phyloP scores from a whole-genome alignment of 2,113 vertebrate species.

The Xenopus laevis region DNA sequence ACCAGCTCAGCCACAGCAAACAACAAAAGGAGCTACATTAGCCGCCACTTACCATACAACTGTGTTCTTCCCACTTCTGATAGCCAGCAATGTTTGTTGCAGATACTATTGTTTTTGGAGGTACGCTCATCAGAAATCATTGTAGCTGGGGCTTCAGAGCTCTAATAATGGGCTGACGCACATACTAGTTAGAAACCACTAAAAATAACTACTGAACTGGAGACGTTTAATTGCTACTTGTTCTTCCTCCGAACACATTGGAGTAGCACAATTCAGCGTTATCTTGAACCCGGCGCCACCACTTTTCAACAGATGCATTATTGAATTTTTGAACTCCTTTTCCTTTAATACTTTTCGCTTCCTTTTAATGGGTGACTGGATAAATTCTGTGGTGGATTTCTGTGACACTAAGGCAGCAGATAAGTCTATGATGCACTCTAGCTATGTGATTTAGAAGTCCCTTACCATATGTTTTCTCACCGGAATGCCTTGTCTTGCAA shows the following conservation, averaged over 20 bases:
- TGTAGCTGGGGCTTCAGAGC: constrained; percentile 6
- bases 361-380: constrained; percentile 85
- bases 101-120: background rate
- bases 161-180: constrained; percentile 8
- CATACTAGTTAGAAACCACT: background rate
- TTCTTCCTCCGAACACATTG: constrained; percentile 44
- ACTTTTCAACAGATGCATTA: constrained; percentile 52
- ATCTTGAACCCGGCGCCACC: constrained; percentile 45
- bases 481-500: constrained; percentile 85
- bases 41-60: background rate
- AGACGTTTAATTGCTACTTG: constrained; percentile 45
- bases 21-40: background rate
- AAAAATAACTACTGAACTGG: constrained; percentile 25
- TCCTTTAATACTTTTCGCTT: constrained; percentile 70
- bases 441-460: constrained; percentile 82
- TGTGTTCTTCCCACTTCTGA: background rate
- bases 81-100: background rate
- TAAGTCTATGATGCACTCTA: constrained; percentile 80
- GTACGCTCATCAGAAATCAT: constrained; percentile 34
- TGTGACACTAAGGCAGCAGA: constrained; percentile 74
- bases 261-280: constrained; percentile 28
- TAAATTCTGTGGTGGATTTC: constrained; percentile 78
- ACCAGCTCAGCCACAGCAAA: background rate
- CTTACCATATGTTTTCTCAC: constrained; percentile 90
- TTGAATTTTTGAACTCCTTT: constrained; percentile 64